phyloP scores from a whole-genome alignment of 1,140 invertebrate genomes.

The Leptinotarsa lineolata region DNA sequence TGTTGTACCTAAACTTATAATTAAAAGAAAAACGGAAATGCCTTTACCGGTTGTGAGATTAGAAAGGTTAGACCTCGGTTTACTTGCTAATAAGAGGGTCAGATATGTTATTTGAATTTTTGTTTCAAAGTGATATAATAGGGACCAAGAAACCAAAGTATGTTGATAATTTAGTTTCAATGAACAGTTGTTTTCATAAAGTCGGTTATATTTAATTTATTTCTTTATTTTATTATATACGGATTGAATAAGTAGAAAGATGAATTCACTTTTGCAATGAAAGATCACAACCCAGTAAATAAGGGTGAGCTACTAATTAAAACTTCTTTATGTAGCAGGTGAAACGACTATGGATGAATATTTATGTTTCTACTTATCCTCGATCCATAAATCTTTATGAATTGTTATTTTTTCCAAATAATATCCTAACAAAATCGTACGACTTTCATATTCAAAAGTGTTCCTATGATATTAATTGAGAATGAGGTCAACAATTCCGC shows the following conservation, averaged over 20 bases:
- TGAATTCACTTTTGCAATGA: background rate
- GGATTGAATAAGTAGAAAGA: background rate
- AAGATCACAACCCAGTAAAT: too few species aligned
- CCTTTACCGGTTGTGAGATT: conserved; percentile 44
- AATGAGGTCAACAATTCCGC: too few species aligned
- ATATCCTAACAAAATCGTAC: background rate
- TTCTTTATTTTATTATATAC: conserved; percentile 4
- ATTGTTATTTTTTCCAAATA: background rate
- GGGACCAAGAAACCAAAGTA: conserved; percentile 44
- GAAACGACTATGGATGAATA: background rate
- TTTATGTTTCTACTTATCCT: background rate
- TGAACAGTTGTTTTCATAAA: conserved; percentile 11
- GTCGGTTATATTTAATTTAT: conserved; percentile 20
- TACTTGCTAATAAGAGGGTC: conserved; percentile 38
- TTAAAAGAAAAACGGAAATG: conserved; percentile 44
- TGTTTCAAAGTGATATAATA: conserved; percentile 32
- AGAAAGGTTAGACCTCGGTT: conserved; percentile 41
- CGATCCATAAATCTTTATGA: background rate
- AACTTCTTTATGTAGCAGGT: too few species aligned
- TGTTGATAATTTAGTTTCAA: conserved; percentile 26
- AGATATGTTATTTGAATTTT: conserved; percentile 31
- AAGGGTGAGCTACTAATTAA: too few species aligned
- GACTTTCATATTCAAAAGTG: background rate
- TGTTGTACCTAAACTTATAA: conserved; percentile 48
- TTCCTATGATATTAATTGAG: background rate